Conservation (phyloP, 1,140 invertebrate species). For the Drosophila nannoptera region DNA sequence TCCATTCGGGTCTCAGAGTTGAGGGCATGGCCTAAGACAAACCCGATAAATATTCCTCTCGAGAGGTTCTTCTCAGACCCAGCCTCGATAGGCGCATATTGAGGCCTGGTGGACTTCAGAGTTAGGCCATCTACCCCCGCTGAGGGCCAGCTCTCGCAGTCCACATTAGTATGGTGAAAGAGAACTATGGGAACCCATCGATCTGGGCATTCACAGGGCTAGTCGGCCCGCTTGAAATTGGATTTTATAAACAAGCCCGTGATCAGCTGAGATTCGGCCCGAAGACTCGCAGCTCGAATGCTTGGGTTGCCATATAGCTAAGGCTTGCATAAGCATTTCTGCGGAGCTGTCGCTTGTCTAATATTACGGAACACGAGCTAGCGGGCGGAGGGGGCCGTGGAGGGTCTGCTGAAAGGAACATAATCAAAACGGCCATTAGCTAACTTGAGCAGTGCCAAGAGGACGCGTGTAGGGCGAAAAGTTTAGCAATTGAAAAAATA, state of each 20-base stretch:
- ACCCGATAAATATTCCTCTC: no score
- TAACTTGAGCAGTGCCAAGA: slow-evolving; percentile 47
- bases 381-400: neutral
- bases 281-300: neutral
- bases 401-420: slow-evolving; percentile 44
- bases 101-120: no score
- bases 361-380: slow-evolving; percentile 38
- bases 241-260: slow-evolving; percentile 62
- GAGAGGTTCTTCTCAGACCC: no score
- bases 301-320: neutral
- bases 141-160: no score
- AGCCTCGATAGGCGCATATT: no score
- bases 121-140: no score
- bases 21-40: no score
- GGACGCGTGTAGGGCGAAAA: slow-evolving; percentile 6
- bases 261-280: slow-evolving; percentile 58
- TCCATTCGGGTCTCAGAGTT: no score
- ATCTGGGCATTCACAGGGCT: no score
- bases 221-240: slow-evolving; percentile 34
- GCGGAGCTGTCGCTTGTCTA: neutral
- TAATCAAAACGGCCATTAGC: slow-evolving; percentile 74
- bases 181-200: no score
- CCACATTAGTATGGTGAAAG: no score
- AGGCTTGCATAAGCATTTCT: neutral
- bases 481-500: slow-evolving; percentile 55